A percentile compares a stretch with the other conserved stretches of the same genome.
These are phyloP conservation scores for Pentamera pediparva DNA, from an alignment of 53 echinoderm and acorn worm genomes.

Conservation along the genomic window DNA sequence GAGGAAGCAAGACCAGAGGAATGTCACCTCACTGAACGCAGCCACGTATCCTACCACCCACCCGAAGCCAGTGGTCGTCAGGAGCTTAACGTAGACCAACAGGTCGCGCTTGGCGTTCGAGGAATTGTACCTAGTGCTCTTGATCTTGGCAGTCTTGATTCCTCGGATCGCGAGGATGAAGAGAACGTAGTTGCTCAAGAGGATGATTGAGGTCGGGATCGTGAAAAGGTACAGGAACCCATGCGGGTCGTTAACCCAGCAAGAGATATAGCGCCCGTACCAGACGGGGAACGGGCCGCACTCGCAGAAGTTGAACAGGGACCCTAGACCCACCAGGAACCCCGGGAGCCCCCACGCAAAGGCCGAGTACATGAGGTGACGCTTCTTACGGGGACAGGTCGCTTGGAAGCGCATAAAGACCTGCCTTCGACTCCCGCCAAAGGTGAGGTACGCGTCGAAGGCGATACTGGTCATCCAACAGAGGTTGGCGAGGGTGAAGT, in stretches of 20 bases:
- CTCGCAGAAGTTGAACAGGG: conserved; percentile 52
- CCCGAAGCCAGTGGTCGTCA: conserved; percentile 80
- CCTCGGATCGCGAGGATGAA: conserved; percentile 54
- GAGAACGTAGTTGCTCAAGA: conserved; percentile 47
- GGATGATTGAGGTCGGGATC: conserved; percentile 49
- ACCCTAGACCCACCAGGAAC: conserved; percentile 36
- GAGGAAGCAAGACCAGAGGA: conserved; percentile 82
- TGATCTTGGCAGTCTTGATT: conserved; percentile 30
- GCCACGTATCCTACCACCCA: conserved; percentile 75
- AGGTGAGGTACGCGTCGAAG: conserved; percentile 78
- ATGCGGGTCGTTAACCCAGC: conserved; percentile 78
- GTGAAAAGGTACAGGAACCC: conserved; percentile 61
- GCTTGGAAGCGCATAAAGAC: conserved; percentile 17
- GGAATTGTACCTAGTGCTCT: conserved; percentile 1
- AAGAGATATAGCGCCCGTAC: conserved; percentile 62
- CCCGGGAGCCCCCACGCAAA: conserved; percentile 88
- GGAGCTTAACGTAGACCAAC: conserved; percentile 61
- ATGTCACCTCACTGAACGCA: conserved; percentile 26
- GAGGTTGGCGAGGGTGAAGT: conserved; percentile 60
- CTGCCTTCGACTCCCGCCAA: conserved; percentile 53
- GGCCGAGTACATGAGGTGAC: conserved; percentile 54
- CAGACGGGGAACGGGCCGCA: conserved; percentile 58
- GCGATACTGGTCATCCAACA: conserved; percentile 88
- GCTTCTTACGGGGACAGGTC: conserved; percentile 7
- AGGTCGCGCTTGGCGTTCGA: conserved; percentile 32